Evolutionary conservation across 2,888 invertebrate species (phyloP).

Genomic region (Melipona bicolor): DNA sequence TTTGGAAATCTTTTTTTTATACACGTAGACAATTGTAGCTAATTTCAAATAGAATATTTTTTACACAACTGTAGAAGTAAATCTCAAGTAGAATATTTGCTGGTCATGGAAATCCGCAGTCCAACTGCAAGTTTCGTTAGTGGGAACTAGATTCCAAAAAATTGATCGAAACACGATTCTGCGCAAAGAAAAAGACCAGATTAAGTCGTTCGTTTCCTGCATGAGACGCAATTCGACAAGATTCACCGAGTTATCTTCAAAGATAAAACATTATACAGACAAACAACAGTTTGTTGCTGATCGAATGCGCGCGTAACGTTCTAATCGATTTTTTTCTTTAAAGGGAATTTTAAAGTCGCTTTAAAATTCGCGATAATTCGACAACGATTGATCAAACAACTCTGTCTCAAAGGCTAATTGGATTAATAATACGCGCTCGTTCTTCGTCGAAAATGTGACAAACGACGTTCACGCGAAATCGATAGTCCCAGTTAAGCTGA

Average conservation of each 20-base stretch:
- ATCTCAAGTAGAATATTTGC: too few relatives aligned
- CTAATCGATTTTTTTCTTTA: background rate
- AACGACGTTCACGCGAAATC: background rate
- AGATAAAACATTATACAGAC: background rate
- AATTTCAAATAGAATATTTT: too few relatives aligned
- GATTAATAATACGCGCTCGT: conserved; percentile 6
- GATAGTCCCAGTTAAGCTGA: background rate
- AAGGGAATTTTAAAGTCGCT: background rate
- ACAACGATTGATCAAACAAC: background rate
- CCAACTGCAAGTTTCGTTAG: too few relatives aligned
- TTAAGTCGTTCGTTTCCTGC: background rate
- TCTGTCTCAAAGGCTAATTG: conserved; percentile 7
- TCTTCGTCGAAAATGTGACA: background rate
- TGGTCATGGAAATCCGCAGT: too few relatives aligned
- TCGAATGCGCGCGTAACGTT: background rate
- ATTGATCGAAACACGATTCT: too few relatives aligned
- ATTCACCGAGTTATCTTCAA: background rate
- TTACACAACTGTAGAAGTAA: too few relatives aligned
- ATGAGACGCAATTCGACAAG: background rate
- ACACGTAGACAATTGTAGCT: too few relatives aligned
- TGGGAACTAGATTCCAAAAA: too few relatives aligned
- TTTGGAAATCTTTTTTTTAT: too few relatives aligned
- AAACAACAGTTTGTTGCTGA: background rate
- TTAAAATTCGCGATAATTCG: background rate
- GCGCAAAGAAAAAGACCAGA: too few relatives aligned